These are phyloP conservation scores for Pleuronectes platessa DNA, from an alignment of 2,113 vertebrate species.

Conservation along the genomic window DNA sequence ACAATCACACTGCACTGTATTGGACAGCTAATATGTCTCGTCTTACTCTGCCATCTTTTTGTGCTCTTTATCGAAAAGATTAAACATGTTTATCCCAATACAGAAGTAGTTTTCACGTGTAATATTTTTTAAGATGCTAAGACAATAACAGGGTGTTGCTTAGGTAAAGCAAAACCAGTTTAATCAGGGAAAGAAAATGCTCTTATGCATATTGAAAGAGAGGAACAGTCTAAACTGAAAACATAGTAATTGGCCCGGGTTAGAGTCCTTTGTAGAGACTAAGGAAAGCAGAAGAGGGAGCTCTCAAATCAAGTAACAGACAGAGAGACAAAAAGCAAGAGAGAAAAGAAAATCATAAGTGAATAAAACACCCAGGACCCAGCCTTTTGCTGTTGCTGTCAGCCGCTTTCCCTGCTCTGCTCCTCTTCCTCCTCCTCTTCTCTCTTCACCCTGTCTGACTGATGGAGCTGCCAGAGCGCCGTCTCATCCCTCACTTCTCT, in stretches of 20 bases:
- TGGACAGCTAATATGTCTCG: conserved; percentile 28
- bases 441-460: conserved; percentile 64
- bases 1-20: conserved; percentile 55
- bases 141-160: background rate
- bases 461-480: conserved; percentile 74
- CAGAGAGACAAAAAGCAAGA: background rate
- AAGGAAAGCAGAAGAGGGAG: background rate
- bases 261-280: conserved; percentile 12
- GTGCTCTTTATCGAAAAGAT: conserved; percentile 21
- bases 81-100: conserved; percentile 18
- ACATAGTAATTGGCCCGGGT: conserved; percentile 11
- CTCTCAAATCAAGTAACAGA: conserved; percentile 15
- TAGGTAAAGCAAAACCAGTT: background rate
- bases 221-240: conserved; percentile 21
- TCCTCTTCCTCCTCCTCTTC: conserved; percentile 22
- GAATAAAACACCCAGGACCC: conserved; percentile 28
- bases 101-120: background rate
- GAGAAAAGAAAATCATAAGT: background rate
- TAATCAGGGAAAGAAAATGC: background rate
- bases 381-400: conserved; percentile 38
- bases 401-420: conserved; percentile 36
- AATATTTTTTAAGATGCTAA: background rate
- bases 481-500: conserved; percentile 79
- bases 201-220: background rate
- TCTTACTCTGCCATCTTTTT: conserved; percentile 24